phyloP scores from a whole-genome alignment of 1,140 invertebrate genomes.

The Kradibia gibbosae region DNA sequence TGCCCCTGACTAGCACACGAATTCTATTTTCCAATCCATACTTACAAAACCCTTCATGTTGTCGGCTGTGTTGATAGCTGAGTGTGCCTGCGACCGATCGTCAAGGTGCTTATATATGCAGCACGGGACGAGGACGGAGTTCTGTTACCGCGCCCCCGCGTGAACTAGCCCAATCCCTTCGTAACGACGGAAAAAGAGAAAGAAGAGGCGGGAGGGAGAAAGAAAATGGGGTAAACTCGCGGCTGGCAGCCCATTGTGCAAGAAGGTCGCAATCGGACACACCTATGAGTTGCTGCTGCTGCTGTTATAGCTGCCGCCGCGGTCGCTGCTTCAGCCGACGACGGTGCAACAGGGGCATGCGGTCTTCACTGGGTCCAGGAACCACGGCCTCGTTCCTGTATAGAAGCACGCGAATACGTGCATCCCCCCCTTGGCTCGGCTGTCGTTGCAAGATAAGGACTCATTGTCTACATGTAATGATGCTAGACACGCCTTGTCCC shows the following conservation, averaged over 20 bases:
- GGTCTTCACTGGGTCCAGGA: slow-evolving; percentile 35
- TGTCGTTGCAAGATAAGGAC: slow-evolving; percentile 20
- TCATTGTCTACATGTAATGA: background rate
- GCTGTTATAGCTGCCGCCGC: no score
- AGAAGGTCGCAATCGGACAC: slow-evolving; percentile 68
- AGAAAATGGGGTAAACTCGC: slow-evolving; percentile 6
- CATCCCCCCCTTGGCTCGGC: background rate
- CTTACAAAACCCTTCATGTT: slow-evolving; percentile 72
- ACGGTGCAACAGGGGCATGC: slow-evolving; percentile 3
- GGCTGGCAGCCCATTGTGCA: slow-evolving; percentile 66
- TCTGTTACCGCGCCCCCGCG: slow-evolving; percentile 67
- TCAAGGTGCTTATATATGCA: slow-evolving; percentile 69
- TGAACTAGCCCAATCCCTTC: slow-evolving; percentile 66
- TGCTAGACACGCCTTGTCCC: slow-evolving; percentile 12
- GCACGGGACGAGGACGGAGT: slow-evolving; percentile 59
- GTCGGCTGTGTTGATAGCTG: slow-evolving; percentile 57
- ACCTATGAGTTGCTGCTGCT: slow-evolving; percentile 42
- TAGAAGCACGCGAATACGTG: no score
- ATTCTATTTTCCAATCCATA: slow-evolving; percentile 54
- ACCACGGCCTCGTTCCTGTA: background rate
- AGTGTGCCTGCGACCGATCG: slow-evolving; percentile 62
- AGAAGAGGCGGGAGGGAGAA: background rate
- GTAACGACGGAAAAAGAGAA: slow-evolving; percentile 55
- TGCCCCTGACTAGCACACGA: slow-evolving; percentile 32
- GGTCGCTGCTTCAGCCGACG: background rate